Evolutionary conservation across 1,140 invertebrate species (phyloP), one percentile per base, ranked within the genome.

Genomic region (Orius insidiosus): DNA sequence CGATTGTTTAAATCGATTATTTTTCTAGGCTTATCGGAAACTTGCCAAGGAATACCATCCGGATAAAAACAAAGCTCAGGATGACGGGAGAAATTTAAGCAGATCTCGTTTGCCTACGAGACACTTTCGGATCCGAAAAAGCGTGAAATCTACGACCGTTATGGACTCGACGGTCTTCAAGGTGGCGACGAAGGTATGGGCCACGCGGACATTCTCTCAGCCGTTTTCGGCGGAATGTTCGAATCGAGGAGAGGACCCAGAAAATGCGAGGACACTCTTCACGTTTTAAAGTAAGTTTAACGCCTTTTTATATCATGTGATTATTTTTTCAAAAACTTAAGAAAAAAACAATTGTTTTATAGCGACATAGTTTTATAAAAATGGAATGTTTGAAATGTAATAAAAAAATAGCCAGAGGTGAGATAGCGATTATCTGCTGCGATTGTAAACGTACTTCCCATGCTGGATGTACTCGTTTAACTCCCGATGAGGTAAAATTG

Each of bases 41-140:
- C 62, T 88, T 54, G 85, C 85, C 4, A 86, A 85, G 64, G 80
- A 87, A 68, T 87, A 75, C 60, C 85, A 88, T 66, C 85, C 85
- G 14, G 85, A 88, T 55, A 88, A 87, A 59, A 88, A 88, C 63
- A 18, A 18, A 9, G 41, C 41, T 31, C 78, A 78, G 15, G 74
- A 76, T 52, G 76, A 80, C 47, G 84, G 79, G 82, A 86, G 52
- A 80, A 78, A 64, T 87, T 89, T 57, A 89, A 88, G 60, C 83
- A 88, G 68, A 88, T 88, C 54, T 83, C 81, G 46, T 85, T 78
- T 60, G 85, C 85, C 4, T 86, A 89, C 60, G 85, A 89, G 65
- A 73, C 87, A 30, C 65, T 88, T 4, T 84, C 81, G 1, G 68
- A 75, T 55, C 67, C 74, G 5, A 73, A 75, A 48, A 78, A 78